Evolutionary conservation across 2,113 vertebrate genomes (phyloP).

Genomic region (Cervus canadensis): DNA sequence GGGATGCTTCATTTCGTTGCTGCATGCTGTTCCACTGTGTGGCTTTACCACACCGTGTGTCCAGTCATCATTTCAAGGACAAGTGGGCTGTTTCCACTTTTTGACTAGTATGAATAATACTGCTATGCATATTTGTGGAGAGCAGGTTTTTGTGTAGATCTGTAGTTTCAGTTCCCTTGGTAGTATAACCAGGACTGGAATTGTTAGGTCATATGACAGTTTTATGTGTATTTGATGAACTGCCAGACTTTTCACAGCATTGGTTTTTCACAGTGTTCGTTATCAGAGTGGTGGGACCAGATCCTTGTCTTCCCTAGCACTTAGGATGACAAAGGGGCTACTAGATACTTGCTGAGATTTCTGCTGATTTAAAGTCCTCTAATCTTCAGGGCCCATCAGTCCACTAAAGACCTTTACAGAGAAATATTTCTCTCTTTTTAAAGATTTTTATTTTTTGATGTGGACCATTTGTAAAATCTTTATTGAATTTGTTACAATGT

Average conservation of each 20-base stretch:
- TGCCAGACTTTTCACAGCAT: not conserved
- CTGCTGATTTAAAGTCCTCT: not conserved
- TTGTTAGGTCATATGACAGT: not conserved
- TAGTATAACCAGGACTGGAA: not conserved
- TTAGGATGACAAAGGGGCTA: not conserved
- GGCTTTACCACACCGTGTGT: not conserved
- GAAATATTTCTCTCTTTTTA: not conserved
- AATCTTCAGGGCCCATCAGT: not conserved
- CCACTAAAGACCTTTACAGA: not conserved
- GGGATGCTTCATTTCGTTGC: not conserved
- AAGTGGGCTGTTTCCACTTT: not conserved
- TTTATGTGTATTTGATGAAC: not conserved
- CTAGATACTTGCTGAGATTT: not conserved
- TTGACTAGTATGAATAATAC: not conserved
- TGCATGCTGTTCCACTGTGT: not conserved
- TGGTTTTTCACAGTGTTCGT: not conserved
- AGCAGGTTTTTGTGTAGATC: not conserved
- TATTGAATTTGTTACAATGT: not conserved
- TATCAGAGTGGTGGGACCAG: not conserved
- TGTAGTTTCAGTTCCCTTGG: not conserved
- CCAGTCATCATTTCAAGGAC: too few species aligned
- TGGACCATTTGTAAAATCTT: not conserved
- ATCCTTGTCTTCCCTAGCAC: not conserved
- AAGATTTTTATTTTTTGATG: not conserved
- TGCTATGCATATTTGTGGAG: accelerated